Evolutionary conservation across 2,797 vertebrate species (phyloP).

Genomic region (Chelon labrosus): DNA sequence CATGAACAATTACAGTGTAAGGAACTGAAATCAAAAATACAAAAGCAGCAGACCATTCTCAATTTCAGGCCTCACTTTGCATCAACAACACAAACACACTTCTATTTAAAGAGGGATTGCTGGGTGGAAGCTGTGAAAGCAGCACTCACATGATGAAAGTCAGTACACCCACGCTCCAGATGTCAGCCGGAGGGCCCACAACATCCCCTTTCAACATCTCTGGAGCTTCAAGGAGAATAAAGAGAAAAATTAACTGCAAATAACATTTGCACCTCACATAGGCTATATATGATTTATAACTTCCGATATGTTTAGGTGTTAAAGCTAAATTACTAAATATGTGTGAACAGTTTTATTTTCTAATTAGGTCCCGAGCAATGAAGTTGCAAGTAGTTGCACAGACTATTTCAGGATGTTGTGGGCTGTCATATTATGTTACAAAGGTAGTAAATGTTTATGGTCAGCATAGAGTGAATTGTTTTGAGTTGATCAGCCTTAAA

Average conservation of each 20-base stretch:
- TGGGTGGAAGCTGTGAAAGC: conserved; percentile 47
- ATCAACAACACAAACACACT: conserved; percentile 5
- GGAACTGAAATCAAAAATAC: conserved; percentile 3
- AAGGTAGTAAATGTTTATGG: no score
- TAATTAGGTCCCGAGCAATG: background rate
- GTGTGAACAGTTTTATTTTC: conserved; percentile 9
- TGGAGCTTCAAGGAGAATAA: conserved; percentile 86
- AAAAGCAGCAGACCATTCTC: background rate
- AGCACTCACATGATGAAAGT: conserved; percentile 97
- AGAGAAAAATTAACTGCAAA: conserved; percentile 35
- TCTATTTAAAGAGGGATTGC: conserved; percentile 36
- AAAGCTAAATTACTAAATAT: background rate
- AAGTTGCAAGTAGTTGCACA: no score
- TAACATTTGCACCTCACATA: background rate
- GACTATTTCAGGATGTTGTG: no score
- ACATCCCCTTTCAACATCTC: conserved; percentile 98
- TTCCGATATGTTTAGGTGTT: background rate
- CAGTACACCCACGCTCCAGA: conserved; percentile 95
- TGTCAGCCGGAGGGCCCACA: conserved; percentile 95
- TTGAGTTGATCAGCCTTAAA: no score
- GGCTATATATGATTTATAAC: background rate
- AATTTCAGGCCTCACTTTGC: conserved; percentile 12
- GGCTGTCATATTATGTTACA: no score
- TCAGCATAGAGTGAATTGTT: no score
- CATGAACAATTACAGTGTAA: background rate